Evolutionary conservation across 2,113 vertebrate species (phyloP), one percentile per base, ranked within the genome.

Genomic region (Phalacrocorax brasilianus): DNA sequence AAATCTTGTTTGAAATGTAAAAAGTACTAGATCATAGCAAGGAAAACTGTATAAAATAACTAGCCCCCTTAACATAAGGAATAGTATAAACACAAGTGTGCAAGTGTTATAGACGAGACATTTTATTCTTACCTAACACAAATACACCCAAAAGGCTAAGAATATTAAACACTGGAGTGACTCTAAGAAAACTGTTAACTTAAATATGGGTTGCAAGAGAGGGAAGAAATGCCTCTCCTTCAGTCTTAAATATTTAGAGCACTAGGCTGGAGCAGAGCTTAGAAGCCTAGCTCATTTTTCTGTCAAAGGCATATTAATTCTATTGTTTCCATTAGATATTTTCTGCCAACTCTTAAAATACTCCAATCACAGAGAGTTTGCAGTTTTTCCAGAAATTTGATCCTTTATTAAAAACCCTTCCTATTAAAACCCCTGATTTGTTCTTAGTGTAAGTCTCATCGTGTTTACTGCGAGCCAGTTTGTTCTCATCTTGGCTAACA

Each of bases 311-410:
- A 27, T 26, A 58, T 24, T 50, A 28, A 70, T 30, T 45, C 32
- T 55, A 14, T 5, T 21, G 5, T 11, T 19, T 17, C 40, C 9
- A 0, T 35, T 58, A n/a, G 16, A 21, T 71, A 27, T 27, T 58
- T 62, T 18, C 28, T 66, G 35, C 44, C 8, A 56, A 8, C 24
- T 50, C 0, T 1, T 42, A 28, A 62, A 89, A 49, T 38, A n/a
- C 16, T 16, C 12, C 26, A 32, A 2, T 24, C 20, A 67, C 0
- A 6, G 2, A 30, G 5, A 24, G 12, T 56, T 47, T 24, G 1
- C 4, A 5, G 18, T 78, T 71, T 91, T 52, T 56, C 15, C 22
- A 66, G 24, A 22, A 71, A 52, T 66, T 33, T 42, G 4, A 15
- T 71, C 56, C 14, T 30, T 66, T 53, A 35, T 59, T 45, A 5